Base-by-base conservation (phyloP, 1,140 invertebrate species). In the Anastrepha ludens region DNA sequence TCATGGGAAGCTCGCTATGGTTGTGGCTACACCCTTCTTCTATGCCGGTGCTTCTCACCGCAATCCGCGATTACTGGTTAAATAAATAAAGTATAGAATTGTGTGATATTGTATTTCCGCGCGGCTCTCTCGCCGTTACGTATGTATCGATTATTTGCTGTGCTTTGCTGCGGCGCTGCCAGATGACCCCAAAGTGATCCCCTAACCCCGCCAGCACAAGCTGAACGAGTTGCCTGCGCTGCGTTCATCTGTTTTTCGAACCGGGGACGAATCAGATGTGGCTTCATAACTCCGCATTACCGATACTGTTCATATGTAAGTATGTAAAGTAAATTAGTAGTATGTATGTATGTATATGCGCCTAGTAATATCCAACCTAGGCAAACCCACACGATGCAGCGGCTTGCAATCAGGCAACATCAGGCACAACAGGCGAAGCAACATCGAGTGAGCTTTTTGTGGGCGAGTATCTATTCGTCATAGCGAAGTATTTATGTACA, bases 391-490 rank as follows among this genome's bases (percentile, higher is more conserved):
- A 55, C 20, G 2, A 81, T 55, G 13, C 20, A 81, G 74, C 20
- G 20, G 74, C 47, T 50, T 55, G 74, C n/a, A 81, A 55, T 11
- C 17, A 50, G 29, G 29, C 29, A 29, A 29, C 29, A 29, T 29
- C 29, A 29, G 29, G 29, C 29, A 3, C 17, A 47, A 58, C 47
- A 81, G 47, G 74, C 74, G 47, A 55, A n/a, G 47, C 47, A 81
- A 55, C 2, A n/a, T 20, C 47, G 74, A 55, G 44, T 9, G 41
- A 8, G 47, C 74, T 20, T 6, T 81, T 81, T 81, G 74, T 81
- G 74, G 74, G 74, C 74, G 47, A 81, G n/a, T 55, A 55, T 55
- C 44, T n/a, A 74, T 74, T 74, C 70, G 70, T 47, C 44, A 74
- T 74, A 41, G 13, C n/a, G 44, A 47, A 74, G 47, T 74, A 50